phyloP scores from a whole-genome alignment of 2,797 vertebrate species.

The Protonibea diacanthus region DNA sequence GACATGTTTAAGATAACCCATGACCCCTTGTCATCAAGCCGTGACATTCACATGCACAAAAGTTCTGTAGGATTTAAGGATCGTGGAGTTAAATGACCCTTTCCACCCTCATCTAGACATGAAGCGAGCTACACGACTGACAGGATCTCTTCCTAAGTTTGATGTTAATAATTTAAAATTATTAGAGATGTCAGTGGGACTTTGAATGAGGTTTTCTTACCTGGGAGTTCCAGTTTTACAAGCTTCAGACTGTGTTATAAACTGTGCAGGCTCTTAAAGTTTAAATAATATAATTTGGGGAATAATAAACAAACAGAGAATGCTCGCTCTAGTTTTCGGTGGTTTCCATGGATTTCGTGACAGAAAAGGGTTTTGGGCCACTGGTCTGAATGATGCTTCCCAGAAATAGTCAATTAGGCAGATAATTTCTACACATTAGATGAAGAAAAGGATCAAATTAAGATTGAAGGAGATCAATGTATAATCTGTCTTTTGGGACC shows the following conservation, averaged over 20 bases:
- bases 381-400: conserved; percentile 8
- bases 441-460: neutral
- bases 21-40: too few relatives aligned
- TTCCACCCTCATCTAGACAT: too few relatives aligned
- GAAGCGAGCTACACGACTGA: too few relatives aligned
- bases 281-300: neutral
- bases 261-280: neutral
- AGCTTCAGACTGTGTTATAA: neutral
- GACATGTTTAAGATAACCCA: too few relatives aligned
- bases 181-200: neutral
- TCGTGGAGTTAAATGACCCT: too few relatives aligned
- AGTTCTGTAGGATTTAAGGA: too few relatives aligned
- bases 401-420: neutral
- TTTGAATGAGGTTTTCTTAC: neutral
- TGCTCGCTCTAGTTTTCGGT: neutral
- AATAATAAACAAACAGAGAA: neutral
- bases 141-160: neutral
- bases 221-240: neutral
- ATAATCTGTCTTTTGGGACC: neutral
- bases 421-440: conserved; percentile 6
- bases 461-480: neutral
- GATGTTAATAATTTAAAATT: neutral
- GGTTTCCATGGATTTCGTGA: neutral
- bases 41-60: too few relatives aligned
- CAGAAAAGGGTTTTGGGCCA: neutral